Evolutionary conservation across 2,888 invertebrate species (phyloP), one percentile per base, ranked within the genome.

Genomic region (Acleris emargana): DNA sequence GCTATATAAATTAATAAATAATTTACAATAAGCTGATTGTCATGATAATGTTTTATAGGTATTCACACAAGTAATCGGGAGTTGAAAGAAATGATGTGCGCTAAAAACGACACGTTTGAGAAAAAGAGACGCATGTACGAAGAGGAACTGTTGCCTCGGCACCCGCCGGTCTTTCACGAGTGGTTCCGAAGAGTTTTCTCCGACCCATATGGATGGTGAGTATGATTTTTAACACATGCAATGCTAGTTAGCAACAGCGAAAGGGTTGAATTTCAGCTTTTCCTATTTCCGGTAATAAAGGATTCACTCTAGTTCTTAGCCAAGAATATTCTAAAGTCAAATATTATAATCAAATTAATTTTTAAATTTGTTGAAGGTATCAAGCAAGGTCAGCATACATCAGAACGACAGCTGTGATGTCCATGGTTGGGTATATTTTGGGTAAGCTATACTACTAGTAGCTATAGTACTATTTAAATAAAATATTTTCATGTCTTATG

Each of bases 331-430:
- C 7, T 25, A 6, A 25, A 25, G 6, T 25, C 7, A 25, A 7
- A 6, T 25, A 25, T 25, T 25, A 7, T 22, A 11, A 32, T 13
- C 13, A 13, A 13, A 38, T 13, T 38, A 13, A 13, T 4, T 13
- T 67, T 38, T 55, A 43, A 50, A 60, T 49, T 64, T 71, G 64
- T 73, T 38, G 58, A 68, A 93, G 98, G 99, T 97, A 98, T 83
- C 96, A 96, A 78, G 99, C 99, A 0, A 93, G 99, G 68, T 95
- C 96, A 16, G 95, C 97, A 0, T 99, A 97, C 81, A 96, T 97
- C 58, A 95, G 98, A 71, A 99, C 99, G 0, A 95, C 97, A 2
- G 99, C 99, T 13, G 99, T 99, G 0, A 99, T 99, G 97, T 99
- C 98, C 0, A 98, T 99, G 94, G 97, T 98, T 67, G 98, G 99